Percentiles rank a stretch among this genome's conserved stretches.
These are phyloP conservation scores for Brotula barbata DNA, from an alignment of 2,797 vertebrate species.

Conservation along the genomic window DNA sequence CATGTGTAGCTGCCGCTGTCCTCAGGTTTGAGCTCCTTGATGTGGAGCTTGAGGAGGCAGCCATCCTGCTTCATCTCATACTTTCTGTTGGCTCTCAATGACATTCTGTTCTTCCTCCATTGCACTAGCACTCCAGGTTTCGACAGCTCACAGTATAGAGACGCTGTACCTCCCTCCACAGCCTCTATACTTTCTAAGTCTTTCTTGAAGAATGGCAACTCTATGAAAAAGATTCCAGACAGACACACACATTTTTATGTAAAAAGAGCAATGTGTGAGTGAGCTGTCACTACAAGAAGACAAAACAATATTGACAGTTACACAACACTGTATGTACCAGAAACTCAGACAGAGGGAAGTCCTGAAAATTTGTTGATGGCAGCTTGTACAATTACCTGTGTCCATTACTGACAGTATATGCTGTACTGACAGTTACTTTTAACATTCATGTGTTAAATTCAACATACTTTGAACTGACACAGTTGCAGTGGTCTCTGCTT, in stretches of 20 bases:
- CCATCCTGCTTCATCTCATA: conserved; percentile 78
- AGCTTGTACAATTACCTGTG: too few relatives aligned
- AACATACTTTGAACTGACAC: conserved; percentile 70
- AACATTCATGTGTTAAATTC: neutral
- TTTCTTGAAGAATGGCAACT: conserved; percentile 31
- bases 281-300: neutral
- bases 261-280: neutral
- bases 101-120: conserved; percentile 82
- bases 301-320: too few relatives aligned
- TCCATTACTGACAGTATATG: neutral
- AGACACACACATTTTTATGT: neutral
- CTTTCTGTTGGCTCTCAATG: conserved; percentile 76
- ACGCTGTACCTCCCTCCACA: conserved; percentile 74
- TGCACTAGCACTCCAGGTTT: conserved; percentile 61
- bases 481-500: conserved; percentile 61
- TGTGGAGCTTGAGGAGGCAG: conserved; percentile 74
- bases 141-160: conserved; percentile 80
- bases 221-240: conserved; percentile 1
- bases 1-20: conserved; percentile 85
- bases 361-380: neutral
- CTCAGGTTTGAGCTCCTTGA: conserved; percentile 76
- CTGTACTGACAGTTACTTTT: neutral
- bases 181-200: conserved; percentile 75
- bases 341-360: neutral
- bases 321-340: neutral